Evolutionary conservation across 1,140 invertebrate genomes (phyloP).

Genomic region (Maconellicoccus hirsutus): DNA sequence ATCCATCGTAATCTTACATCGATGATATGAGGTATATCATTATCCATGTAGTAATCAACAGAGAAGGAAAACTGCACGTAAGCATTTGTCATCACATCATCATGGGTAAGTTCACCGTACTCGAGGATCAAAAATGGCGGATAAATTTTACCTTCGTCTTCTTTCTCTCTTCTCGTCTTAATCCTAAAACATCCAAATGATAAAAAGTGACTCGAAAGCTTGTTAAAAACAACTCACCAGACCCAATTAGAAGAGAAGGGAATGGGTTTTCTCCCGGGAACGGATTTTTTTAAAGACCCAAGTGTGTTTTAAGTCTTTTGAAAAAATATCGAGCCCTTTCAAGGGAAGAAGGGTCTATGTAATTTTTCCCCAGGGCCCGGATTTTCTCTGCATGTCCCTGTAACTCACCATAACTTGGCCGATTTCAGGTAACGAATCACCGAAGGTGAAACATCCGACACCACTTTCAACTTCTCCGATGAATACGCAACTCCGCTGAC

Average conservation of each 20-base stretch:
- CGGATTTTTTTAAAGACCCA: background rate
- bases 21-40: slow-evolving; percentile 38
- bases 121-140: slow-evolving; percentile 43
- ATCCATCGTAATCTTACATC: too few species aligned
- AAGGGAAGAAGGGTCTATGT: too few species aligned
- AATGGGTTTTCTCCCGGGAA: background rate
- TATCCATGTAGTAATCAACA: slow-evolving; percentile 44
- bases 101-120: slow-evolving; percentile 41
- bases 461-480: slow-evolving; percentile 16
- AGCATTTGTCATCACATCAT: slow-evolving; percentile 37
- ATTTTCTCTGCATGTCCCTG: too few species aligned
- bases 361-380: too few species aligned
- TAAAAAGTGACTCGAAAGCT: too few species aligned
- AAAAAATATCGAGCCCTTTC: too few species aligned
- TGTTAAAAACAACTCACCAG: too few species aligned
- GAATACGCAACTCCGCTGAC: slow-evolving; percentile 36
- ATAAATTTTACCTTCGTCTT: slow-evolving; percentile 44
- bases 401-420: slow-evolving; percentile 32
- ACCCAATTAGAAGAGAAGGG: background rate
- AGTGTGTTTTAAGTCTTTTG: background rate
- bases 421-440: slow-evolving; percentile 36
- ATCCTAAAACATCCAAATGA: slow-evolving; percentile 35
- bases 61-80: slow-evolving; percentile 42
- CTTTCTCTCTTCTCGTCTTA: slow-evolving; percentile 37
- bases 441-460: slow-evolving; percentile 28